Conservation (phyloP, 1,140 invertebrate species). For the Scaptomyza hsui region DNA sequence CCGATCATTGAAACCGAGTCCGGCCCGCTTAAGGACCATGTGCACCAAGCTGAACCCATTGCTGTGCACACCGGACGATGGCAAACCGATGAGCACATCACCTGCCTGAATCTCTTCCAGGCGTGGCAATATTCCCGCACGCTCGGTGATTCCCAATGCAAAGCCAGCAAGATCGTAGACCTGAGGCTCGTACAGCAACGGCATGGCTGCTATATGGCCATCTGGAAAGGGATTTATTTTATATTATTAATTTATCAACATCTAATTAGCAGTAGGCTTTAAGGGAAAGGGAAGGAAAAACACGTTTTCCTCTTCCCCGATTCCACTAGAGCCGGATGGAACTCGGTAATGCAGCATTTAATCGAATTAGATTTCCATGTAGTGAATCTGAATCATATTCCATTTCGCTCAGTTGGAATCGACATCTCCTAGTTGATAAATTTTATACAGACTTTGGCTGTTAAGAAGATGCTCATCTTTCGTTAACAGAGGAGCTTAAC, state of each 20-base stretch:
- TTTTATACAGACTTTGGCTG: too few relatives aligned
- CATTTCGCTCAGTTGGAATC: too few relatives aligned
- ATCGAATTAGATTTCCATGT: not conserved
- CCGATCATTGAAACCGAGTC: conserved; percentile 87
- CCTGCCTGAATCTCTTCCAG: conserved; percentile 89
- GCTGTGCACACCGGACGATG: conserved; percentile 96
- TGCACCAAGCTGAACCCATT: conserved; percentile 98
- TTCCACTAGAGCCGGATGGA: too few relatives aligned
- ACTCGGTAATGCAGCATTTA: too few relatives aligned
- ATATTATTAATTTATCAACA: not conserved
- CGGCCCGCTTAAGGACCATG: conserved; percentile 90
- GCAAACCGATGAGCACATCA: conserved; percentile 94
- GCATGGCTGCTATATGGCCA: conserved; percentile 98
- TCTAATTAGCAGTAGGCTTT: too few relatives aligned
- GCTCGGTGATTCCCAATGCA: conserved; percentile 95
- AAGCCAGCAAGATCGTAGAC: conserved; percentile 98
- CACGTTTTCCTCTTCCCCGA: too few relatives aligned
- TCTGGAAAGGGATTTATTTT: conserved; percentile 86
- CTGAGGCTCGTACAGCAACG: conserved; percentile 93
- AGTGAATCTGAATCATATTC: too few relatives aligned
- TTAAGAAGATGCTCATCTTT: too few relatives aligned
- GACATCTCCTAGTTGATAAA: too few relatives aligned
- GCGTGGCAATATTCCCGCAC: conserved; percentile 89
- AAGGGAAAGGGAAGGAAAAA: too few relatives aligned
- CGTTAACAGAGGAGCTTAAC: too few relatives aligned